Percentiles rank a stretch among this genome's conserved stretches.
Evolutionary conservation across 2,797 vertebrate genomes (phyloP).

Genomic region (Alca torda): DNA sequence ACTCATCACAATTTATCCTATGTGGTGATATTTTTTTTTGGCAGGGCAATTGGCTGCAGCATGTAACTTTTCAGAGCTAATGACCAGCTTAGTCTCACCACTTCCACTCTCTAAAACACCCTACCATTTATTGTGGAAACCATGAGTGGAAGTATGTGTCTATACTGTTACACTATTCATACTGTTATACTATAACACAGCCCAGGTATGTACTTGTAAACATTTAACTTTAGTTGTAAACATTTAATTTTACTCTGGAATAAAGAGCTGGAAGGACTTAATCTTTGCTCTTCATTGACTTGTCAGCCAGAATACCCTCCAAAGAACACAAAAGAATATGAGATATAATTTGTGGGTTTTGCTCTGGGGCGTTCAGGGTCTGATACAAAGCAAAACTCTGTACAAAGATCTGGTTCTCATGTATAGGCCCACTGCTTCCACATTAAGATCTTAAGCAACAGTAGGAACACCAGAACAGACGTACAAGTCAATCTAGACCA

Average conservation of each 20-base stretch:
- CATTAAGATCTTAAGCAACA: not conserved
- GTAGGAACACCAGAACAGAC: not conserved
- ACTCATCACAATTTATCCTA: not conserved
- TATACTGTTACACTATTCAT: not conserved
- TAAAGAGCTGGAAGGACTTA: not conserved
- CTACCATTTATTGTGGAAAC: not conserved
- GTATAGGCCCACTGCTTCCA: not conserved
- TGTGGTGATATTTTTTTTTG: not conserved
- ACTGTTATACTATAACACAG: not conserved
- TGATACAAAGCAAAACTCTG: not conserved
- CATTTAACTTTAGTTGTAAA: not conserved
- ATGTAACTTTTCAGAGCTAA: not conserved
- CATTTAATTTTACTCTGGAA: not conserved
- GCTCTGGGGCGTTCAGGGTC: not conserved
- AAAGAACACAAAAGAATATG: not conserved
- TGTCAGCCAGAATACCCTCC: not conserved
- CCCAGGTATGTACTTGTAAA: not conserved
- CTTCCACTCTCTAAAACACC: not conserved
- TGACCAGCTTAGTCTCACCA: not conserved
- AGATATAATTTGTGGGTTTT: not conserved
- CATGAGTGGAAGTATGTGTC: not conserved
- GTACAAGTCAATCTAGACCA: fast-evolving
- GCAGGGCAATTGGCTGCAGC: not conserved
- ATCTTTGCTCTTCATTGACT: not conserved
- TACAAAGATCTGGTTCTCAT: not conserved